A percentile compares a stretch with the other conserved stretches of the same genome.
phyloP scores from a whole-genome alignment of 2,113 vertebrate species.

The Cavia aperea region DNA sequence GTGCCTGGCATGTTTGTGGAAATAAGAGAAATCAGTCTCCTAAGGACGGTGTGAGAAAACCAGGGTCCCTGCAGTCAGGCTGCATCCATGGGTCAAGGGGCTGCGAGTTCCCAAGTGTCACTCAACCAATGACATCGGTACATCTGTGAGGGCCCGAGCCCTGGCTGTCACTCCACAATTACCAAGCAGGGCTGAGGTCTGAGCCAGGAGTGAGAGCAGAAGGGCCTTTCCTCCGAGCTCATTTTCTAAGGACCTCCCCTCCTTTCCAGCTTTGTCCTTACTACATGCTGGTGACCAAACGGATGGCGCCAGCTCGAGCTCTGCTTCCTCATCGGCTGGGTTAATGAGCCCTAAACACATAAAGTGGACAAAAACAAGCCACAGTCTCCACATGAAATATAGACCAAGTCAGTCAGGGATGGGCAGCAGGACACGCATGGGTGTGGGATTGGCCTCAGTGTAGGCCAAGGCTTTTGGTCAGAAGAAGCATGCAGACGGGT shows the following conservation, averaged over 20 bases:
- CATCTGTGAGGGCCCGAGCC: background rate
- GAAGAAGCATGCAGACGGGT: background rate
- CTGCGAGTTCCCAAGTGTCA: background rate
- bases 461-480: background rate
- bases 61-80: background rate
- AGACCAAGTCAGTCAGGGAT: background rate
- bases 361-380: background rate
- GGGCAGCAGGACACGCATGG: background rate
- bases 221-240: background rate
- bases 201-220: background rate
- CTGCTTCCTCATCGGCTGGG: background rate
- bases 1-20: background rate
- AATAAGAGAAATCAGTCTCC: background rate
- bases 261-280: background rate
- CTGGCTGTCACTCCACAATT: background rate
- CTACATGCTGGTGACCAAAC: background rate
- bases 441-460: rapidly evolving
- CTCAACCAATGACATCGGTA: background rate
- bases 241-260: background rate
- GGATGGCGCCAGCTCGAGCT: background rate
- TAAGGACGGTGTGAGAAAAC: background rate
- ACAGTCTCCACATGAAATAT: background rate
- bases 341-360: rapidly evolving
- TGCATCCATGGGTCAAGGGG: background rate
- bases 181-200: background rate